Evolutionary conservation across 2,797 vertebrate species (phyloP).

Genomic region (Galagoides demidoff): DNA sequence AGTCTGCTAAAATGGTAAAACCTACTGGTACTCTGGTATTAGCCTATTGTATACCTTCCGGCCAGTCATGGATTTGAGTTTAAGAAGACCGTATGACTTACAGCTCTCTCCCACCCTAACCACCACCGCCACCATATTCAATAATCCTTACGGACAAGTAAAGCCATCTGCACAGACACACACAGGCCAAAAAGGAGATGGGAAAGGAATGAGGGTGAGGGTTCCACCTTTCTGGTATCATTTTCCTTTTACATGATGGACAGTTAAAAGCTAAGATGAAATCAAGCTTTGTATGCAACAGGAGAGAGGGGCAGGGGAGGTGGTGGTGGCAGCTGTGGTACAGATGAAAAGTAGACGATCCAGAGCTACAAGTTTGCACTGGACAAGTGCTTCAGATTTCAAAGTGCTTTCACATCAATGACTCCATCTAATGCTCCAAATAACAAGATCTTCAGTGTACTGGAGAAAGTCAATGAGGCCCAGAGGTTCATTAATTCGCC

Average conservation of each 20-base stretch:
- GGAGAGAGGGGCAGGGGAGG: background rate
- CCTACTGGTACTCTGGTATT: background rate
- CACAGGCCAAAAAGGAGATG: background rate
- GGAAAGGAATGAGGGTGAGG: background rate
- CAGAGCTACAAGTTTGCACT: background rate
- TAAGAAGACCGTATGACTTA: background rate
- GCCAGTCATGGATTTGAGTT: constrained; percentile 39
- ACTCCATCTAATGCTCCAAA: constrained; percentile 28
- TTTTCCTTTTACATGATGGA: background rate
- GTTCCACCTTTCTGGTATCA: background rate
- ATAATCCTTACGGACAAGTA: background rate
- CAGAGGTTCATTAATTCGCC: constrained; percentile 16
- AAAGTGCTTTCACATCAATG: background rate
- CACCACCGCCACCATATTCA: background rate
- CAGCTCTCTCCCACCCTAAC: background rate
- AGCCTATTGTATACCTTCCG: background rate
- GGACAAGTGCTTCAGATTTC: constrained; percentile 50
- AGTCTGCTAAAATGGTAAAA: background rate
- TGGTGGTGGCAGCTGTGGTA: background rate
- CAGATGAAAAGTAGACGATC: background rate
- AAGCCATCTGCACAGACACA: background rate
- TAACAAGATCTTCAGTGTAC: background rate
- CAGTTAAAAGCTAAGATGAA: background rate
- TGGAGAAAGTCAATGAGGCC: background rate
- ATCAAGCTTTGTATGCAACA: background rate